These are phyloP conservation scores for Protobothrops mucrosquamatus DNA, from an alignment of 2,113 vertebrate species.

Conservation along the genomic window DNA sequence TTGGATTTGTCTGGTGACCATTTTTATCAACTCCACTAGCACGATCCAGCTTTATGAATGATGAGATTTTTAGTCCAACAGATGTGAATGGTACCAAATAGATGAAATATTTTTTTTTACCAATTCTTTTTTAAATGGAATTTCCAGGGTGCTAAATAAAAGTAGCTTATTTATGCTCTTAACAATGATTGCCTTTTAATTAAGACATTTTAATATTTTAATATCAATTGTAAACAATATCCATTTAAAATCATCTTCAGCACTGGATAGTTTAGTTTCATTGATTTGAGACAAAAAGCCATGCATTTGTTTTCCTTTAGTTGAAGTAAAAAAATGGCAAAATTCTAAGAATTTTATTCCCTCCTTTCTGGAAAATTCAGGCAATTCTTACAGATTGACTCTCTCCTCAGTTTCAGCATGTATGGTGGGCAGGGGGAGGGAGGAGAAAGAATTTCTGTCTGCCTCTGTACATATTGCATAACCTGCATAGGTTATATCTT, in stretches of 20 bases:
- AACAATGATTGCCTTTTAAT: neutral
- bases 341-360: neutral
- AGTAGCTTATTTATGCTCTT: neutral
- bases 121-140: neutral
- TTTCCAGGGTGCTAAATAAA: neutral
- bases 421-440: neutral
- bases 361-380: neutral
- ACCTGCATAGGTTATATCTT: neutral
- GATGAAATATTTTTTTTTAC: neutral
- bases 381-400: neutral
- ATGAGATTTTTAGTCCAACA: neutral
- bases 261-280: neutral
- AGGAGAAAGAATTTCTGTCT: neutral
- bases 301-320: neutral
- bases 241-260: neutral
- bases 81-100: neutral
- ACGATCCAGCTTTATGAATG: neutral
- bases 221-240: neutral
- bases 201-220: neutral
- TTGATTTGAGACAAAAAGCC: neutral
- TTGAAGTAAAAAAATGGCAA: neutral
- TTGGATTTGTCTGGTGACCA: neutral
- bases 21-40: neutral
- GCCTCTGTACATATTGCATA: neutral
- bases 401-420: neutral